Evolutionary conservation across 2,797 vertebrate genomes (phyloP).

Genomic region (Meda fulgida): DNA sequence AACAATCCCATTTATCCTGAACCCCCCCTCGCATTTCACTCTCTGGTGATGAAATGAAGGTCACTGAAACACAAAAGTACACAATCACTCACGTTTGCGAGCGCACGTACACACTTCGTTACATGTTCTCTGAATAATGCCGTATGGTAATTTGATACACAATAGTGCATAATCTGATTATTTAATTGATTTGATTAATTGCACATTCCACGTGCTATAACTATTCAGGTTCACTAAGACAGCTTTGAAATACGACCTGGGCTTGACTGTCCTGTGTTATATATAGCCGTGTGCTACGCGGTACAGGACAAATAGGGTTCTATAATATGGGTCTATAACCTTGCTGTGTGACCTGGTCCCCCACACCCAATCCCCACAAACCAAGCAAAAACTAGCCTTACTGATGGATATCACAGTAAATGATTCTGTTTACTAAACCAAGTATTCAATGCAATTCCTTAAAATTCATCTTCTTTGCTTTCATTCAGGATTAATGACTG

Average conservation of each 20-base stretch:
- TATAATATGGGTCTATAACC: slow-evolving; percentile 31
- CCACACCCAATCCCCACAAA: background rate
- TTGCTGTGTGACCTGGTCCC: background rate
- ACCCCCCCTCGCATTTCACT: background rate
- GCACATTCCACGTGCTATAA: background rate
- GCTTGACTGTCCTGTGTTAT: slow-evolving; percentile 43
- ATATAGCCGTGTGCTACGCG: slow-evolving; percentile 41
- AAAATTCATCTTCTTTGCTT: slow-evolving; percentile 23
- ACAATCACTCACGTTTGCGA: background rate
- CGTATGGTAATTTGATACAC: background rate
- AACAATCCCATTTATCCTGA: slow-evolving; percentile 43
- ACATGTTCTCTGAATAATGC: background rate
- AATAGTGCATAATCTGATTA: background rate
- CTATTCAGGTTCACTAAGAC: background rate
- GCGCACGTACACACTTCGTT: background rate
- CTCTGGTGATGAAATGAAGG: slow-evolving; percentile 37
- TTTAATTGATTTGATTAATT: background rate
- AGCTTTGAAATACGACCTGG: slow-evolving; percentile 41
- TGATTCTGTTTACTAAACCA: slow-evolving; percentile 3
- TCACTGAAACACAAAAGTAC: slow-evolving; percentile 8
- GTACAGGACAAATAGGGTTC: slow-evolving; percentile 41
- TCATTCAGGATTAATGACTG: slow-evolving; percentile 52
- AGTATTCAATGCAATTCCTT: slow-evolving; percentile 11
- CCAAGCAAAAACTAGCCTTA: background rate
- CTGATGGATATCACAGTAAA: slow-evolving; percentile 42